Evolutionary conservation across 2,113 vertebrate genomes (phyloP), one percentile per base, ranked within the genome.

Genomic region (Amphiprion ocellaris): DNA sequence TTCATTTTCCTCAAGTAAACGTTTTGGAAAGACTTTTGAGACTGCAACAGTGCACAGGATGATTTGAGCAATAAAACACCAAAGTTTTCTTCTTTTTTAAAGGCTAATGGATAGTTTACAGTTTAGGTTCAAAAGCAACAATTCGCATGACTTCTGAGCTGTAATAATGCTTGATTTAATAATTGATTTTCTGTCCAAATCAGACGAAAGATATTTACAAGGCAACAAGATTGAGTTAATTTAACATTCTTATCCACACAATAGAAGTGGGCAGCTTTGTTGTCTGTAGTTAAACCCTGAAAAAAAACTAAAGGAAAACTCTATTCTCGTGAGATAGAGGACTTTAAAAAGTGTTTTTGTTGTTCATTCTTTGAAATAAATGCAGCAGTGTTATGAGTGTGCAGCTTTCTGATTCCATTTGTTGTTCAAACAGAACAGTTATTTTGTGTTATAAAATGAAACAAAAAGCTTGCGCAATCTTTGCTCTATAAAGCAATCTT

Each of bases 121-220:
- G 30, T 65, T 28, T 37, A 12, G 44, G 8, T 70, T 74, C 54
- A 19, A 53, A 79, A 60, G 60, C 50, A 49, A 37, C 33, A 47
- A 9, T 7, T 33, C 39, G 24, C 10, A 47, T 46, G 41, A 41
- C 10, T 26, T 46, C 47, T 64, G 19, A 2, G 2, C 24, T 17
- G 21, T 30, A 30, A 77, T 41, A 21, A 16, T 59, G 24, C 24
- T 19, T 14, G 24, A 12, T 17, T 23, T 5, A 60, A 15, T 23
- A 2, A 49, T 21, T 59, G 56, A 53, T 63, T 70, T 56, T 12
- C 16, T 55, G 5, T 55, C 24, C 0, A 54, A 62, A 21, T 53
- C 53, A 2, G 2, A 53, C 58, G 44, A 9, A 52, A 65, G 5
- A 61, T 11, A 39, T 56, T 47, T 17, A 28, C 16, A 44, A 44